Percentiles rank a stretch among this genome's conserved stretches.
Evolutionary conservation across 2,797 vertebrate species (phyloP).

Genomic region (Sardinella longiceps): DNA sequence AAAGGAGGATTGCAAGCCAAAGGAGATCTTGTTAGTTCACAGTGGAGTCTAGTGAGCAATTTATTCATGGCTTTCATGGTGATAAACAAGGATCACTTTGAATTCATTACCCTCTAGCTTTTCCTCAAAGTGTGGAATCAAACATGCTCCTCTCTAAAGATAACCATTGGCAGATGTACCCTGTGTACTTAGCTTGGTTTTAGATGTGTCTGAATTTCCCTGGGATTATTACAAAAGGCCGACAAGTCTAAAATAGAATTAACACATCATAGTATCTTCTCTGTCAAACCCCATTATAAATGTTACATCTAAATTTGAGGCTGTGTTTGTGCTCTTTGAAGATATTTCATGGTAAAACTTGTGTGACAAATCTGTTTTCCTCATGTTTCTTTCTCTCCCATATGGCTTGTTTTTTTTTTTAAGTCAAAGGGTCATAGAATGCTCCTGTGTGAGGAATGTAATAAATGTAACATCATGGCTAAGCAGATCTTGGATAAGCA

Average conservation of each 20-base stretch:
- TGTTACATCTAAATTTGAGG: not conserved
- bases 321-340: not conserved
- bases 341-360: not conserved
- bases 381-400: not conserved
- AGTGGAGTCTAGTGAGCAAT: slow-evolving; percentile 44
- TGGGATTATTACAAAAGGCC: not conserved
- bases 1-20: slow-evolving; percentile 56
- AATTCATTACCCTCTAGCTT: slow-evolving; percentile 59
- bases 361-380: not conserved
- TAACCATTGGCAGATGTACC: not conserved
- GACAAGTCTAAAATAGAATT: not conserved
- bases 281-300: not conserved
- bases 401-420: not conserved
- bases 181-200: not conserved
- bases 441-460: not conserved
- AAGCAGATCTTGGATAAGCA: not conserved
- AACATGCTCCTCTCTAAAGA: slow-evolving; percentile 61
- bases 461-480: not conserved
- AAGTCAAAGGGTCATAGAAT: not conserved
- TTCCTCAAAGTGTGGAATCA: slow-evolving; percentile 62
- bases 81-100: slow-evolving; percentile 59
- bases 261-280: not conserved
- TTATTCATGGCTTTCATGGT: slow-evolving; percentile 70
- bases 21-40: slow-evolving; percentile 52
- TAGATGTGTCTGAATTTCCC: not conserved